Conservation (phyloP, 2,888 invertebrate species). For the Eupithecia inturbata region DNA sequence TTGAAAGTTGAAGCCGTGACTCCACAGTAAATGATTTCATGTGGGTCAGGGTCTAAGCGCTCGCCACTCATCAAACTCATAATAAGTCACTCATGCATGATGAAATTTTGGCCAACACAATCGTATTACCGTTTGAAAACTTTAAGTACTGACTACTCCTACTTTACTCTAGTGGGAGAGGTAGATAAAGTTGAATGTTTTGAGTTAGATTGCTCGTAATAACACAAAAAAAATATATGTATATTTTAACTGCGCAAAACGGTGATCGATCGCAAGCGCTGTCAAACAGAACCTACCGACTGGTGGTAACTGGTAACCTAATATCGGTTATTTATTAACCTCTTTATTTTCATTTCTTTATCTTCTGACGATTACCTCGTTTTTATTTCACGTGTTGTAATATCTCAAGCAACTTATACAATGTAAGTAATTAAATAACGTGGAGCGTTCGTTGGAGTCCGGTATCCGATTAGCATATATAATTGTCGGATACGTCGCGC, state of each 20-base stretch:
- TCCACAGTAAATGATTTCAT: slow-evolving; percentile 17
- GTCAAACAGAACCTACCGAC: background rate
- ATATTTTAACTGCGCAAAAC: background rate
- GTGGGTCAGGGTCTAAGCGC: slow-evolving; percentile 21
- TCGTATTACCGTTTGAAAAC: background rate
- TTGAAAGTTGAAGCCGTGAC: slow-evolving; percentile 34
- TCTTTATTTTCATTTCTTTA: no score
- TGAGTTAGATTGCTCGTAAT: background rate
- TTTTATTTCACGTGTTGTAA: background rate
- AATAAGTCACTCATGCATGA: background rate
- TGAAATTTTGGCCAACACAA: background rate
- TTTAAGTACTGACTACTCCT: background rate
- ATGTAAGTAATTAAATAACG: slow-evolving; percentile 7
- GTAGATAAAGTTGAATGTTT: no score
- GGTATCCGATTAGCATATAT: slow-evolving; percentile 71
- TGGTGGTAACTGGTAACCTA: background rate
- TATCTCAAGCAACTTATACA: background rate
- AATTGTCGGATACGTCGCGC: slow-evolving; percentile 69
- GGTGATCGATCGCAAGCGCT: background rate
- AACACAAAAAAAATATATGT: background rate
- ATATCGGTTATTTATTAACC: no score
- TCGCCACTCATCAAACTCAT: background rate
- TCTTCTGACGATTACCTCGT: background rate
- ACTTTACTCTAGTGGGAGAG: no score
- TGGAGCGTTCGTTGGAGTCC: slow-evolving; percentile 32